Percentiles rank a stretch among this genome's conserved stretches.
These are phyloP conservation scores for Microtus montanus DNA, from an alignment of 2,113 vertebrate species.

Conservation along the genomic window DNA sequence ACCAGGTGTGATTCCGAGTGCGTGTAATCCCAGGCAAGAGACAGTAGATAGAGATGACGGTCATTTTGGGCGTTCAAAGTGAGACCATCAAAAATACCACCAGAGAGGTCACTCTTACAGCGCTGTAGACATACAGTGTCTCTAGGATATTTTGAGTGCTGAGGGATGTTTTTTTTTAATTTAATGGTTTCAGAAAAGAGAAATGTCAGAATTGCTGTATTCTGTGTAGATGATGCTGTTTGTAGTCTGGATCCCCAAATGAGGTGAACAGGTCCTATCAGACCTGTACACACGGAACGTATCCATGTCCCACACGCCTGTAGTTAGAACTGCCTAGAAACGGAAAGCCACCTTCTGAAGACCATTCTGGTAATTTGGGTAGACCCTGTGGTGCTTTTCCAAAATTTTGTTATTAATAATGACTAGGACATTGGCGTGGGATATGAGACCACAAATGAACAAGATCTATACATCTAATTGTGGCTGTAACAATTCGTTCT, in stretches of 20 bases:
- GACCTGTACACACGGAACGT: neutral
- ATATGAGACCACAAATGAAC: neutral
- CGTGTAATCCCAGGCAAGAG: neutral
- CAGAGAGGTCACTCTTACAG: neutral
- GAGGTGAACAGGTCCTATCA: neutral
- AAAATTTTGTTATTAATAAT: slow-evolving; percentile 8
- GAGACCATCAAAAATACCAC: neutral
- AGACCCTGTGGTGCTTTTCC: neutral
- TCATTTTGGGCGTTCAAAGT: neutral
- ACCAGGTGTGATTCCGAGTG: neutral
- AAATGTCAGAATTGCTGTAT: slow-evolving; percentile 30
- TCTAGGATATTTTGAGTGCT: slow-evolving; percentile 11
- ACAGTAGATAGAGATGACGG: neutral
- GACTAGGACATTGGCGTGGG: neutral
- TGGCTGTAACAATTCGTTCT: slow-evolving; percentile 11
- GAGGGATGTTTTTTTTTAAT: neutral
- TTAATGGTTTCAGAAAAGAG: slow-evolving; percentile 23
- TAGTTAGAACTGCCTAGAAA: neutral
- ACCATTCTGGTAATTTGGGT: neutral
- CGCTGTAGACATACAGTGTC: neutral
- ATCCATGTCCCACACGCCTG: neutral
- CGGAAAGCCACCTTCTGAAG: neutral
- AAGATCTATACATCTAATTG: neutral
- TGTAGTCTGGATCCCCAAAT: neutral
- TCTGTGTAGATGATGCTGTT: neutral